Base-by-base conservation (phyloP, 2,888 invertebrate species). In the Prosapia bicincta region DNA sequence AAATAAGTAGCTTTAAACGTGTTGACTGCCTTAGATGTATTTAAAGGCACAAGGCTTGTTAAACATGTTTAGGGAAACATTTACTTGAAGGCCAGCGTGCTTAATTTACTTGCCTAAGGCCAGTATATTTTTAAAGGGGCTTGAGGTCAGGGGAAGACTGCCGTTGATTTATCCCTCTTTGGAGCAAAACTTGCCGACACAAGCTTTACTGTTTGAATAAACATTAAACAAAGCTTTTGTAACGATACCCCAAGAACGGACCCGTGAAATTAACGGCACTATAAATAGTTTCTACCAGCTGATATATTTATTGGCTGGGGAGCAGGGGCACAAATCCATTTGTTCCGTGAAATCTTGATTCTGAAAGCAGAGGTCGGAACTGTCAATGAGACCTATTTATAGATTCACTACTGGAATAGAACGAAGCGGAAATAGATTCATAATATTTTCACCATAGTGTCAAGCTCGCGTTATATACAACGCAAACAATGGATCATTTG, bases 181-280 rank as follows among this genome's bases (percentile, higher is more conserved):
- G 15, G 13, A 38, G 2, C 38, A 2, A 15, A 38, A 38, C 20
- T 20, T 13, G 20, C 20, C 54, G 20, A n/a, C 54, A n/a, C 54
- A 54, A n/a, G 20, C 54, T 54, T 10, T 20, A 13, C 10, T 54
- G 54, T 54, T 54, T 54, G 54, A 54, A 54, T 54, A 54, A 20
- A 54, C 54, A 54, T 54, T 54, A 54, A 54, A 54, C 54, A 54
- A 54, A 54, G n/a, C 54, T 54, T 54, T 54, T 38, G 38, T 38
- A 38, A 28, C 28, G 28, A 28, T 28, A 38, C 38, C 38, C 38
- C 13, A 38, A 54, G 54, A 54, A 20, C 54, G 54, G 54, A 54
- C 7, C 54, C 54, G 54, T 54, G 54, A 54, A 54, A 54, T 54
- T 54, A 54, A 54, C n/a, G 20, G n/a, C 20, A 3, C 54, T 54